These are phyloP conservation scores for Ochropleura plecta DNA, from an alignment of 2,888 invertebrate species.

Conservation along the genomic window DNA sequence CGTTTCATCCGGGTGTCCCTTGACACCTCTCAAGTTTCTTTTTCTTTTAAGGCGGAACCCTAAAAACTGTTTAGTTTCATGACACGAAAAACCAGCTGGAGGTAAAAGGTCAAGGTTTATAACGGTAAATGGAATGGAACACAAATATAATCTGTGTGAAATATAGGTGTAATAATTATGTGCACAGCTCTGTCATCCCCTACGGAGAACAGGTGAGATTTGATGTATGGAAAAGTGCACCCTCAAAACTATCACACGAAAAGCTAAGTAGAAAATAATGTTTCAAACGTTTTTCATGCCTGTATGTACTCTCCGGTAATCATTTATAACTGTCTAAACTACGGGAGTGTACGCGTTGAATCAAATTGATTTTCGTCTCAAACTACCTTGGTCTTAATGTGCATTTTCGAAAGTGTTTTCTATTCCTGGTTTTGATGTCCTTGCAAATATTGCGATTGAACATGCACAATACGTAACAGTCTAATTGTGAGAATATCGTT, in stretches of 20 bases:
- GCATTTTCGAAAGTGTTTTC: neutral
- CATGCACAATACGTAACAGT: neutral
- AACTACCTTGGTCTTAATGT: neutral
- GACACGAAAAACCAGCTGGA: no score
- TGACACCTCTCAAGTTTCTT: no score
- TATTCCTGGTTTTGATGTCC: neutral
- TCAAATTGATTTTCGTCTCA: slow-evolving; percentile 21
- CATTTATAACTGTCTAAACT: slow-evolving; percentile 43
- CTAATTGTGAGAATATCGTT: neutral
- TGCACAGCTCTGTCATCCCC: no score
- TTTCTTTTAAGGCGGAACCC: no score
- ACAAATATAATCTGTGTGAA: neutral
- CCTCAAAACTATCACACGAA: neutral
- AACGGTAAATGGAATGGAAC: neutral
- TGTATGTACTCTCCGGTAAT: slow-evolving; percentile 11
- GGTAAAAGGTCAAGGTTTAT: no score
- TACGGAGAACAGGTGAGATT: neutral
- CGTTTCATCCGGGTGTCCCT: no score
- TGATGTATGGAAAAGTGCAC: no score
- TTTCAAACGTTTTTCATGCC: slow-evolving; percentile 11
- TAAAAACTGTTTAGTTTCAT: no score
- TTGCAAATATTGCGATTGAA: neutral
- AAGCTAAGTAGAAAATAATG: neutral
- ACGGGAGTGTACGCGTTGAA: neutral
- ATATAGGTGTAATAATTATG: neutral